Evolutionary conservation across 2,113 vertebrate species (phyloP).

Genomic region (Sinocyclocheilus grahami): DNA sequence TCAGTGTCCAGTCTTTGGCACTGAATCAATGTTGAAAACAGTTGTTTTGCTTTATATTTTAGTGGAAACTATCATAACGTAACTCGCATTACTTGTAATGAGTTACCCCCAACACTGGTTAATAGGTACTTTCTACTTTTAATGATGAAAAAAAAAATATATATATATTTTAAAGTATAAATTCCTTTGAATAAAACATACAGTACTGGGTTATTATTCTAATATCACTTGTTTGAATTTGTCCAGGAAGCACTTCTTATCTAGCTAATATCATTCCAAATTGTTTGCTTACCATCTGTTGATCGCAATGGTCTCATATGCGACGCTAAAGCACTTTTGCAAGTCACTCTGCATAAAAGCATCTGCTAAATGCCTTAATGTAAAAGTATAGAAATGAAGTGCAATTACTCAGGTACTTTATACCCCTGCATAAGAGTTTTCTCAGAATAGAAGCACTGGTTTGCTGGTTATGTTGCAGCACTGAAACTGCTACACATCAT

Average conservation of each 20-base stretch:
- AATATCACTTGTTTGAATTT: background rate
- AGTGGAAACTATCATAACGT: too few species aligned
- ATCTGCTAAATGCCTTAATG: constrained; percentile 9
- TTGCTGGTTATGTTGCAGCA: constrained; percentile 6
- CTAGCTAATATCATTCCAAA: background rate
- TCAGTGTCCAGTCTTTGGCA: background rate
- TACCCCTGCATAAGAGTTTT: background rate
- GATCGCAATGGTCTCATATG: background rate
- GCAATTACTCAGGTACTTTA: constrained; percentile 18
- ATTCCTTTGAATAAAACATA: background rate
- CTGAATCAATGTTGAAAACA: too few species aligned
- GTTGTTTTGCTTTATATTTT: too few species aligned
- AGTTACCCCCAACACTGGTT: too few species aligned
- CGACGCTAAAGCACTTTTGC: background rate
- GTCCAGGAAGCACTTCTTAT: background rate
- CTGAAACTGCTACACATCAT: constrained; percentile 1
- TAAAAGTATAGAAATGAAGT: constrained; percentile 16
- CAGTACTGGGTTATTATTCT: background rate
- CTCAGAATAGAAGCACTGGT: constrained; percentile 3
- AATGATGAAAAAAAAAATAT: too few species aligned
- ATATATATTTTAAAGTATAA: background rate
- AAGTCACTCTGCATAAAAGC: background rate
- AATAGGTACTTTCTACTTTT: too few species aligned
- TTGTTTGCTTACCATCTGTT: constrained; percentile 6
- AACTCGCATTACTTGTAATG: too few species aligned